phyloP scores from a whole-genome alignment of 2,797 vertebrate species.

The Atherinosoma microstoma region DNA sequence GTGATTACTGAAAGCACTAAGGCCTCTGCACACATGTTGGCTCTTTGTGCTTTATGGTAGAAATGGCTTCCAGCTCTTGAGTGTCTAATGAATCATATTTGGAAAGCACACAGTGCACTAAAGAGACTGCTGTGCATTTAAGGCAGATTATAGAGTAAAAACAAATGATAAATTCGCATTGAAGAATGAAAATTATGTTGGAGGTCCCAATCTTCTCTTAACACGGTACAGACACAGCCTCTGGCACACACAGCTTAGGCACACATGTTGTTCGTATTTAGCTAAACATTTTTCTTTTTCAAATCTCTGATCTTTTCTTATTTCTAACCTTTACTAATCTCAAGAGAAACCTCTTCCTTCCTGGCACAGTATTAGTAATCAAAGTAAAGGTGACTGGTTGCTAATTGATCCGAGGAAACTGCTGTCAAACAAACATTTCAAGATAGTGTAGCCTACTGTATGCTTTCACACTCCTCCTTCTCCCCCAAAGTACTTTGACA shows the following conservation, averaged over 20 bases:
- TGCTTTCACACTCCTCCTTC: constrained; percentile 40
- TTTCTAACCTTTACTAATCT: constrained; percentile 17
- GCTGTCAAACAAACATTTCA: constrained; percentile 39
- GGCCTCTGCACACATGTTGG: constrained; percentile 63
- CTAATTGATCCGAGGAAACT: constrained; percentile 30
- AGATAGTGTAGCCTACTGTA: constrained; percentile 12
- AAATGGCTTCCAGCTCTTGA: constrained; percentile 51
- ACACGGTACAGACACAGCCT: constrained; percentile 29
- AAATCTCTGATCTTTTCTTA: constrained; percentile 1
- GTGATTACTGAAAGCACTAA: constrained; percentile 51
- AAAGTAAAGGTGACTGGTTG: constrained; percentile 45
- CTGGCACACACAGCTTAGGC: constrained; percentile 20
- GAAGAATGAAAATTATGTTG: constrained; percentile 30
- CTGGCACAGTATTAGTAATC: constrained; percentile 26
- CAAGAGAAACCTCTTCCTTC: constrained; percentile 20
- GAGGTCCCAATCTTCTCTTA: constrained; percentile 19
- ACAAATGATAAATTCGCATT: constrained; percentile 44
- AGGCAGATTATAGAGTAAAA: constrained; percentile 39
- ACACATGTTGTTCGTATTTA: constrained; percentile 25
- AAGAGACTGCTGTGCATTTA: constrained; percentile 34
- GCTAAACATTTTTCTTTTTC: background rate
- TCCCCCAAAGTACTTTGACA: constrained; percentile 40
- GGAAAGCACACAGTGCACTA: constrained; percentile 29
- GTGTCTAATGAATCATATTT: constrained; percentile 52
- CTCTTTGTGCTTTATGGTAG: constrained; percentile 35